Evolutionary conservation across 2,113 vertebrate species (phyloP), one percentile per base, ranked within the genome.

Genomic region (Ptyas mucosa): DNA sequence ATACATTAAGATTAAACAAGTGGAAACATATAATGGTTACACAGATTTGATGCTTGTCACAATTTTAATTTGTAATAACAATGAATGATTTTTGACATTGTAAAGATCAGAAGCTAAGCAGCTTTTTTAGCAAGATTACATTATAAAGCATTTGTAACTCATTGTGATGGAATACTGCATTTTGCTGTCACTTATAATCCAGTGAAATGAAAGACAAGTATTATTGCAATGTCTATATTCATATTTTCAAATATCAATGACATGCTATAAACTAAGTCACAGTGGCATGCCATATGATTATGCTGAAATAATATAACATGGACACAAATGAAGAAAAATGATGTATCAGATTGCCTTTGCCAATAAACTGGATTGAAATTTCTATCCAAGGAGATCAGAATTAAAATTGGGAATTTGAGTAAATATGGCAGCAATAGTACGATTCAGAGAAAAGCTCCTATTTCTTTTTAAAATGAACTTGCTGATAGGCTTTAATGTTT

Each of bases 241-340:
- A 97, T 95, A 96, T 97, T 98, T 97, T 97, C 97, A 96, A 97
- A 95, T 97, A 96, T 94, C 94, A 98, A 97, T 96, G 88, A 91
- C 90, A 89, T 91, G 88, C 94, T 95, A 97, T 97, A 97, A 97
- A 97, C 95, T 97, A 97, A 97, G 95, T 97, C 96, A 96, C 93
- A 95, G 94, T 93, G 93, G 96, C 95, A 94, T 92, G 43, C 34
- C 89, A 55, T 92, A 49, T 94, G 95, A 97, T 97, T 97, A 97
- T 96, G 94, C 96, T 98, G 96, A 97, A 97, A 98, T 97, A 98
- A 98, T 97, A 97, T 92, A 97, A 95, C 94, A 90, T 90, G 94
- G 92, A 88, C 94, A 91, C 94, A 97, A 97, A 97, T 97, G 97
- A 97, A 97, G 97, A 98, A 93, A 97, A 97, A 97, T 94, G 1